Evolutionary conservation across 1,140 invertebrate genomes (phyloP), one percentile per base, ranked within the genome.

Genomic region (Rhagoletis zephyria): DNA sequence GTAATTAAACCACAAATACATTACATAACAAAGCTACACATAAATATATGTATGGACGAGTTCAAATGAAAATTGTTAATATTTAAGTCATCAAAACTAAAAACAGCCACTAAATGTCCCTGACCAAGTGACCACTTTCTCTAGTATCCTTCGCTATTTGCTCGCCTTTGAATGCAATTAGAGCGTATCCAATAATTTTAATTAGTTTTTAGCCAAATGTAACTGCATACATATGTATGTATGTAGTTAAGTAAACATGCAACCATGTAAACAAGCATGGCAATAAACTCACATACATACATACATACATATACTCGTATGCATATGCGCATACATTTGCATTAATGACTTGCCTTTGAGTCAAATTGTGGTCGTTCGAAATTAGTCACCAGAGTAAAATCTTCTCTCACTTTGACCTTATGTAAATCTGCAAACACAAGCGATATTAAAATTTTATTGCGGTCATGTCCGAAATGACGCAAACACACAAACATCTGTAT

Each of bases 171-270:
- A 74, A 42, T 45, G 67, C 42, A 48, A 74, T 45, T 74, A 16
- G 67, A 74, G 42, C 67, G 16, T 12, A 74, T 40, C 42, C 30
- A 74, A 45, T 74, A 48, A 42, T 74, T 48, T 74, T 74, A 74
- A 74, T 74, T 74, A 42, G 40, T 40, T 74, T 74, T 48, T 74
- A 74, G 67, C 67, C 67, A 74, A 74, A 74, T 74, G 67, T 74
- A 74, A 74, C 45, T 42, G 42, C 67, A 74, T 16, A 3, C 40
- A 48, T 30, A 12, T 74, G 7, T 74, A 40, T 40, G 16, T 63
- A 4, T 42, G 40, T 42, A 63, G 14, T 14, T 12, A 74, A 45
- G 42, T 42, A 74, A 45, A 74, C 10, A 56, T 56, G 51, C 51
- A 56, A 56, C 51, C 51, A 56, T 56, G 51, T 56, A 56, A 56